Percentiles rank a stretch among this genome's conserved stretches.
These are phyloP conservation scores for Ischnus inquisitorius DNA, from an alignment of 2,888 invertebrate genomes.

Conservation along the genomic window DNA sequence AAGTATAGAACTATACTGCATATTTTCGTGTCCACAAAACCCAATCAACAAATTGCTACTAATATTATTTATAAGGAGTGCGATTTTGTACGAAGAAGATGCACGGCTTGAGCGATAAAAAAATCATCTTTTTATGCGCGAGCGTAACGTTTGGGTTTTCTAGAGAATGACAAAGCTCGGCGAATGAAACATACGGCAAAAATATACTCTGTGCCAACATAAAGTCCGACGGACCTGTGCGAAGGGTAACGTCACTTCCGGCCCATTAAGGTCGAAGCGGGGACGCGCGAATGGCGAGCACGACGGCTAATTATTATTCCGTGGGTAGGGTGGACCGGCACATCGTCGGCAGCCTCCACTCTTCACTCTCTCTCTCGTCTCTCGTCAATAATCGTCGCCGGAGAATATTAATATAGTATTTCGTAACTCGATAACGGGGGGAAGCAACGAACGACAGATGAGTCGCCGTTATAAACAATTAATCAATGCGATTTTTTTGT, in stretches of 20 bases:
- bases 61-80: too few species aligned
- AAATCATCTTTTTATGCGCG: not conserved
- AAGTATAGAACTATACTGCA: too few species aligned
- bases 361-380: not conserved
- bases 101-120: not conserved
- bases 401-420: slow-evolving; percentile 59
- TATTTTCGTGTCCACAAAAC: too few species aligned
- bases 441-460: slow-evolving; percentile 10
- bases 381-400: slow-evolving; percentile 56
- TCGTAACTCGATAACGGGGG: slow-evolving; percentile 37
- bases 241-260: slow-evolving; percentile 63
- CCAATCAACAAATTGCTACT: too few species aligned
- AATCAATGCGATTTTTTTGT: slow-evolving; percentile 82
- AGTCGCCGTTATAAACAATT: not conserved
- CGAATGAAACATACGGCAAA: slow-evolving; percentile 9
- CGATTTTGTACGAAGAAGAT: too few species aligned
- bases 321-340: slow-evolving; percentile 46
- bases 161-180: not conserved
- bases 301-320: slow-evolving; percentile 75
- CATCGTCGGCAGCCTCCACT: slow-evolving; percentile 23
- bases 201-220: slow-evolving; percentile 24
- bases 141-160: not conserved
- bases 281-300: slow-evolving; percentile 75
- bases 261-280: slow-evolving; percentile 69
- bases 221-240: slow-evolving; percentile 18